Base-by-base conservation (phyloP, 2,888 invertebrate genomes). In the Mesochorus sp. region DNA sequence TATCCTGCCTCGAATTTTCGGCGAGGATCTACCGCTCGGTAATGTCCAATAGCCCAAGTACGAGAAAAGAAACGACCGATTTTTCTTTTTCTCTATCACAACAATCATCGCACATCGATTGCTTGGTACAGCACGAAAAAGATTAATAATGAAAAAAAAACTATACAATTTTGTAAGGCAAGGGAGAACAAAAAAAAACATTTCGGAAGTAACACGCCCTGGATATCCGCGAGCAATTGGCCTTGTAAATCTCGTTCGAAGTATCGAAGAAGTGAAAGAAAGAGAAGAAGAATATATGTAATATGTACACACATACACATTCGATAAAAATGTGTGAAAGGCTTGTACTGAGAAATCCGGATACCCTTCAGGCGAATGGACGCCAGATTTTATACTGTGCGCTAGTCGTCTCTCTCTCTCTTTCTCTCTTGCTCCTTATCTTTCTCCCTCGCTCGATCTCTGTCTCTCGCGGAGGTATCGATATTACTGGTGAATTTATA, bases 291-390 rank as follows among this genome's bases (percentile, higher is more conserved):
- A 14, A 44, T 17, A 6, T 21, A 42, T 12, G 10, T 28, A 42
- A 19, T 2, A 2, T 37, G 26, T 6, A 28, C 14, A 12, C 5
- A 12, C 12, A 24, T 53, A 55, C 39, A 55, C n/a, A n/a, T n/a
- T n/a, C n/a, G n/a, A n/a, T n/a, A 39, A 1, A 59, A 66, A 62
- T 57, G 76, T 66, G 51, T 61, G 77, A 75, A 81, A 82, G 81
- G 68, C 81, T 79, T 49, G 59, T n/a, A n/a, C 80, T 42, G 71
- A 62, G 82, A 81, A 81, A 76, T 67, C 76, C 53, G 61, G 53
- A 76, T 76, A 61, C 76, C 71, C 76, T 67, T 76, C 67, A 59
- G 61, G 53, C 59, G 39, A 61, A 61, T 53, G 67, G 57, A 73
- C 73, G 24, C 31, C 34, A 61, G 42, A 67, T 68, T 80, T 79